A percentile compares a stretch with the other conserved stretches of the same genome.
Evolutionary conservation across 1,140 invertebrate genomes (phyloP).

Genomic region (Pararge aegeria): DNA sequence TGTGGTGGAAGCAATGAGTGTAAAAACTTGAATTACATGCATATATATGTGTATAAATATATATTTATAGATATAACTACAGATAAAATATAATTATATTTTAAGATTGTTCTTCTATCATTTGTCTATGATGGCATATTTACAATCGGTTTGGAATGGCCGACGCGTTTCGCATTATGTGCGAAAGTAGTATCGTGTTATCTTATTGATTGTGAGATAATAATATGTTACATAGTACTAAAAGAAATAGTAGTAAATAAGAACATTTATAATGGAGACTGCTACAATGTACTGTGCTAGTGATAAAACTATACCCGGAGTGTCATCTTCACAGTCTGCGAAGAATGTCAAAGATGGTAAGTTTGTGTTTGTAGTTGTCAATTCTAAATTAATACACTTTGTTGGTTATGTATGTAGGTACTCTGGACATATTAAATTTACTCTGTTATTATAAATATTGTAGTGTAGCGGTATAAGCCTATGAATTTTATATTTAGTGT

Average conservation of each 20-base stretch:
- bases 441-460: too few species aligned
- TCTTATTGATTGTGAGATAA: conserved; percentile 56
- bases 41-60: too few species aligned
- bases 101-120: conserved; percentile 31
- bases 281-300: conserved; percentile 76
- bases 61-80: too few species aligned
- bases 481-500: not conserved
- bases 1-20: too few species aligned
- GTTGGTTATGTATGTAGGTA: conserved; percentile 33
- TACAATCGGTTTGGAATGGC: conserved; percentile 79
- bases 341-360: conserved; percentile 80
- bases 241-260: conserved; percentile 52
- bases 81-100: too few species aligned
- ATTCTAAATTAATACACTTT: conserved; percentile 36
- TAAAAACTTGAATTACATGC: too few species aligned
- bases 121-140: conserved; percentile 72
- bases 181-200: conserved; percentile 58
- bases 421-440: not conserved
- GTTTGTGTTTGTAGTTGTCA: conserved; percentile 67
- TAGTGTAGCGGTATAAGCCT: too few species aligned
- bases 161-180: conserved; percentile 67
- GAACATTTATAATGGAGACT: conserved; percentile 44
- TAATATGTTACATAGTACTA: conserved; percentile 59
- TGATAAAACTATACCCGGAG: conserved; percentile 78
- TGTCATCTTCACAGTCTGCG: conserved; percentile 77